These are phyloP conservation scores for Kryptolebias marmoratus DNA, from an alignment of 2,113 vertebrate genomes.

Conservation along the genomic window DNA sequence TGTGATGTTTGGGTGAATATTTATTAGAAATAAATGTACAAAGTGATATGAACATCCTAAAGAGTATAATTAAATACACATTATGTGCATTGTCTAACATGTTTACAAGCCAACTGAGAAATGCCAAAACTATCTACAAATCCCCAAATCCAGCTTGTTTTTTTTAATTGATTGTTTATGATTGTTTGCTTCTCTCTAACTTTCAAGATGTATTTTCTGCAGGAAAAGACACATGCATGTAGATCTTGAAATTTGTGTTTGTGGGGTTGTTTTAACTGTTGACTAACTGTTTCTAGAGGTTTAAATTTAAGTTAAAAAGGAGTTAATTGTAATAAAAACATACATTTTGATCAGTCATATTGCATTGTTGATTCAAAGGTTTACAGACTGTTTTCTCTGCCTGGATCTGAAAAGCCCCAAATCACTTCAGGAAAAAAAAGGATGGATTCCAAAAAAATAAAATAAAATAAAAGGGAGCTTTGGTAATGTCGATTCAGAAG, in stretches of 20 bases:
- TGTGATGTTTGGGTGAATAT: background rate
- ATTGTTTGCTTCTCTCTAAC: background rate
- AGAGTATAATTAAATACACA: too few species aligned
- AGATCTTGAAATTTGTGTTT: background rate
- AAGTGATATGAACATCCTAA: too few species aligned
- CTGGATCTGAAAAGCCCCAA: too few species aligned
- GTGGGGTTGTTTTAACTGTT: background rate
- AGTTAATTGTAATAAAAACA: background rate
- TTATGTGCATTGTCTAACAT: too few species aligned
- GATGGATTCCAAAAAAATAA: background rate
- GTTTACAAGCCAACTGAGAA: too few species aligned
- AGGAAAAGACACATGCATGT: background rate
- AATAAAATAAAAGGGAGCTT: background rate
- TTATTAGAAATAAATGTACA: background rate
- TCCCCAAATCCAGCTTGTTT: background rate
- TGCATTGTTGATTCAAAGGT: background rate
- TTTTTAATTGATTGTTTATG: too few species aligned
- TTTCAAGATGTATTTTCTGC: background rate
- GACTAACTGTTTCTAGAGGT: background rate
- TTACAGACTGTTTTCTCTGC: background rate
- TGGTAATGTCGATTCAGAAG: conserved; percentile 8
- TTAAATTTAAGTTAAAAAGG: background rate
- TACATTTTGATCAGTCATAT: background rate
- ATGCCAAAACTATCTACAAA: background rate
- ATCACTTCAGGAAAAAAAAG: background rate